These are phyloP conservation scores for Oreohelix idahoensis DNA, from an alignment of 1,140 invertebrate species.

Conservation along the genomic window DNA sequence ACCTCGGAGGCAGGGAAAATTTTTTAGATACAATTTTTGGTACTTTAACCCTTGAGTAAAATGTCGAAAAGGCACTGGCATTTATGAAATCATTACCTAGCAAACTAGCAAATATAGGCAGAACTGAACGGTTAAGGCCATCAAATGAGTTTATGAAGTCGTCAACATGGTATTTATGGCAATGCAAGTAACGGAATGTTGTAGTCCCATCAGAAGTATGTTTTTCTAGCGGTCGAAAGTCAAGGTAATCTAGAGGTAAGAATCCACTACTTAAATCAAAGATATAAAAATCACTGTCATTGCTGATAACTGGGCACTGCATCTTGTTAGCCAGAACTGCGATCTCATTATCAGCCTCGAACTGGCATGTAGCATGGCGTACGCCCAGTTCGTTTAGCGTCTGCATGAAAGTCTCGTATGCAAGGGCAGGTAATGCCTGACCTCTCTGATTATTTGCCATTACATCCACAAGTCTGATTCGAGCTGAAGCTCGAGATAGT, in stretches of 20 bases:
- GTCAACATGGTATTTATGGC: slow-evolving; percentile 82
- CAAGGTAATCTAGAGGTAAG: slow-evolving; percentile 83
- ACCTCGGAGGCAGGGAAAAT: slow-evolving; percentile 74
- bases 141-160: slow-evolving; percentile 80
- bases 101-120: slow-evolving; percentile 86
- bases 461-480: slow-evolving; percentile 74
- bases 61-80: slow-evolving; percentile 79
- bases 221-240: slow-evolving; percentile 58
- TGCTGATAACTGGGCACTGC: slow-evolving; percentile 87
- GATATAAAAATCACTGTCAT: slow-evolving; percentile 93
- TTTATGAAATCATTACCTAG: slow-evolving; percentile 91
- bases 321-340: slow-evolving; percentile 83
- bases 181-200: slow-evolving; percentile 74
- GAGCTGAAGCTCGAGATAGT: slow-evolving; percentile 78
- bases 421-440: slow-evolving; percentile 73
- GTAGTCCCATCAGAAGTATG: not conserved
- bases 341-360: slow-evolving; percentile 90
- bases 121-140: slow-evolving; percentile 78
- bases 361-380: slow-evolving; percentile 81
- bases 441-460: slow-evolving; percentile 56
- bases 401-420: slow-evolving; percentile 82
- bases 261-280: slow-evolving; percentile 82
- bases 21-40: slow-evolving; percentile 73
- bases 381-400: slow-evolving; percentile 79
- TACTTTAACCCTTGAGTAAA: slow-evolving; percentile 79